Percentiles rank a stretch among this genome's conserved stretches.
Evolutionary conservation across 2,113 vertebrate species (phyloP).

Genomic region (Oenanthe oenanthe): DNA sequence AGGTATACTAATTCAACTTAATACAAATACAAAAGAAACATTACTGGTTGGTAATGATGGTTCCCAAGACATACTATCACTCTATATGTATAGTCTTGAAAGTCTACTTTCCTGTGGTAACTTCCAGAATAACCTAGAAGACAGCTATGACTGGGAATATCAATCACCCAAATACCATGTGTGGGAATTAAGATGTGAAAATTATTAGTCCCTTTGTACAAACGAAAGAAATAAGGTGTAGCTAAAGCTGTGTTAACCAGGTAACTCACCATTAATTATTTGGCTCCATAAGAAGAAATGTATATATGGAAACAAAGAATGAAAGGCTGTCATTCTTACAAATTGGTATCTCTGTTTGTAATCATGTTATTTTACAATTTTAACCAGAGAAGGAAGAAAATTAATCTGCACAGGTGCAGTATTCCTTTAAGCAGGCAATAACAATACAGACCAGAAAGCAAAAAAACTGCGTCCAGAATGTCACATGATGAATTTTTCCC

Average conservation of each 20-base stretch:
- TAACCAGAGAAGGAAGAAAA: background rate
- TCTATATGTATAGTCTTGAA: background rate
- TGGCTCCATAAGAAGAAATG: background rate
- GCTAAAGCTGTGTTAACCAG: background rate
- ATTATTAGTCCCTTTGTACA: background rate
- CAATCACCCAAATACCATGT: background rate
- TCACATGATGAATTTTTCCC: background rate
- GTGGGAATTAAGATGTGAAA: background rate
- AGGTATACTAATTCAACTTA: background rate
- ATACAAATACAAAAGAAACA: background rate
- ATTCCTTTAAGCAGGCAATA: background rate
- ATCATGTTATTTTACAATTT: background rate
- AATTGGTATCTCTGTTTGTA: background rate
- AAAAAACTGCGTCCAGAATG: background rate
- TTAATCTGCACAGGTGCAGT: background rate
- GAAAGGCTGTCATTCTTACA: background rate
- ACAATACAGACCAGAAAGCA: background rate
- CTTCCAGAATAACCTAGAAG: background rate
- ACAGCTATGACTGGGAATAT: background rate
- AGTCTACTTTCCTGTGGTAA: background rate
- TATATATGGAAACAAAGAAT: background rate
- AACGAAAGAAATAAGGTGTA: background rate
- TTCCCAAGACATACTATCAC: background rate
- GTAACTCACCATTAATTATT: background rate
- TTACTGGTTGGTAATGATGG: background rate